Conservation (phyloP, 2,113 vertebrate species). For the Boulengeromyrus knoepffleri region DNA sequence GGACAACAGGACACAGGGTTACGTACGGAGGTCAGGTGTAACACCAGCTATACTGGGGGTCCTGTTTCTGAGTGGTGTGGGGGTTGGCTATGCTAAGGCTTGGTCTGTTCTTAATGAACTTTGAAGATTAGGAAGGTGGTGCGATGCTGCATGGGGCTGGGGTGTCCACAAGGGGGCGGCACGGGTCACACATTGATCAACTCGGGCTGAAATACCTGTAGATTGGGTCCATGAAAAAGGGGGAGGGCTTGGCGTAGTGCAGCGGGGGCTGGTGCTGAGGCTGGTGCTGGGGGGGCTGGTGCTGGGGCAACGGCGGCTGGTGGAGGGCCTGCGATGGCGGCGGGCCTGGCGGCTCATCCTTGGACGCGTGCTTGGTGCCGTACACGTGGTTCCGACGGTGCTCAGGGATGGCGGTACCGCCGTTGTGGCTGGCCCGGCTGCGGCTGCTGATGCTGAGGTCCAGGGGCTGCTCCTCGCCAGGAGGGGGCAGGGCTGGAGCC, state of each 20-base stretch:
- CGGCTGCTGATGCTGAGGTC: slow-evolving; percentile 92
- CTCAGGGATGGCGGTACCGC: slow-evolving; percentile 55
- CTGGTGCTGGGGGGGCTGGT: slow-evolving; percentile 70
- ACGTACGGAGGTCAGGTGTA: slow-evolving; percentile 67
- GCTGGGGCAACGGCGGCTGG: slow-evolving; percentile 69
- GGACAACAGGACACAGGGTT: slow-evolving; percentile 93
- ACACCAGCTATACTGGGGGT: neutral
- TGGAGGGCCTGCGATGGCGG: slow-evolving; percentile 70
- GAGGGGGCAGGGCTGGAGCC: slow-evolving; percentile 46
- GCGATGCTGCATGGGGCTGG: neutral
- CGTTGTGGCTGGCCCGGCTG: slow-evolving; percentile 79
- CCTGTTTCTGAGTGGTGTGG: neutral
- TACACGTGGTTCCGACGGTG: slow-evolving; percentile 82
- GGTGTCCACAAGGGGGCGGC: neutral
- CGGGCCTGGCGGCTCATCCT: slow-evolving; percentile 68
- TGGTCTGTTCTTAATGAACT: neutral
- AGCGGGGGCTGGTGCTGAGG: slow-evolving; percentile 79
- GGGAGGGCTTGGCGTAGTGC: slow-evolving; percentile 95
- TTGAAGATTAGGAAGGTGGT: neutral
- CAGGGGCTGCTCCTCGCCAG: slow-evolving; percentile 85
- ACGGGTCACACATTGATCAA: slow-evolving; percentile 36
- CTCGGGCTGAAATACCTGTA: slow-evolving; percentile 93
- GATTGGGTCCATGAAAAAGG: slow-evolving; percentile 99
- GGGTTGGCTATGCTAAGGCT: neutral
- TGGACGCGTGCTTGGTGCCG: slow-evolving; percentile 63